phyloP scores from a whole-genome alignment of 2,113 vertebrate genomes.

The Scalopus aquaticus region DNA sequence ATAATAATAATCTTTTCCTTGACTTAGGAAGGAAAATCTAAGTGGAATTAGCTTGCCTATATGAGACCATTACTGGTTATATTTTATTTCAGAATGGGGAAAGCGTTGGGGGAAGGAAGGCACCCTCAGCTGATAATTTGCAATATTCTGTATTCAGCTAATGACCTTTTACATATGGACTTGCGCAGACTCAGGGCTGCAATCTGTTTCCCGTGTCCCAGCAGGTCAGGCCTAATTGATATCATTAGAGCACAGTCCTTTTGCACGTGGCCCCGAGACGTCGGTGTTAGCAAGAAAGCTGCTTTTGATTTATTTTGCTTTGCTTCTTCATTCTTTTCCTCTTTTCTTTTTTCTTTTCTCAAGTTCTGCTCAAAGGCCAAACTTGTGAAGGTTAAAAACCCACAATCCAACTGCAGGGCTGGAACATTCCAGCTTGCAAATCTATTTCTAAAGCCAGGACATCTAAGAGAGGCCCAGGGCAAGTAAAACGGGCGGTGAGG shows the following conservation, averaged over 20 bases:
- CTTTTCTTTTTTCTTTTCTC: conserved; percentile 75
- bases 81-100: conserved; percentile 85
- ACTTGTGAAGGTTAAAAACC: conserved; percentile 77
- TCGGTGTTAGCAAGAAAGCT: conserved; percentile 86
- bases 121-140: conserved; percentile 79
- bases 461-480: conserved; percentile 80
- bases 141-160: conserved; percentile 82
- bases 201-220: conserved; percentile 89
- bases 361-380: conserved; percentile 83
- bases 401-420: conserved; percentile 66
- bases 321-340: conserved; percentile 84
- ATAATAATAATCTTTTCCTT: conserved; percentile 51
- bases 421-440: conserved; percentile 78
- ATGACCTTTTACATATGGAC: conserved; percentile 92
- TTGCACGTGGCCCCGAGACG: conserved; percentile 87
- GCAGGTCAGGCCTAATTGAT: conserved; percentile 88
- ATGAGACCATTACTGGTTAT: conserved; percentile 81
- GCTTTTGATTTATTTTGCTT: conserved; percentile 90
- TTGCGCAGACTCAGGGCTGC: conserved; percentile 85
- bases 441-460: conserved; percentile 77
- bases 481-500: conserved; percentile 56
- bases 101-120: conserved; percentile 51
- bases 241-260: conserved; percentile 88
- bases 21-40: conserved; percentile 76
- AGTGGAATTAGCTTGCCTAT: conserved; percentile 84